Conservation (phyloP, 1,140 invertebrate genomes). For the Agrypnia vestita region DNA sequence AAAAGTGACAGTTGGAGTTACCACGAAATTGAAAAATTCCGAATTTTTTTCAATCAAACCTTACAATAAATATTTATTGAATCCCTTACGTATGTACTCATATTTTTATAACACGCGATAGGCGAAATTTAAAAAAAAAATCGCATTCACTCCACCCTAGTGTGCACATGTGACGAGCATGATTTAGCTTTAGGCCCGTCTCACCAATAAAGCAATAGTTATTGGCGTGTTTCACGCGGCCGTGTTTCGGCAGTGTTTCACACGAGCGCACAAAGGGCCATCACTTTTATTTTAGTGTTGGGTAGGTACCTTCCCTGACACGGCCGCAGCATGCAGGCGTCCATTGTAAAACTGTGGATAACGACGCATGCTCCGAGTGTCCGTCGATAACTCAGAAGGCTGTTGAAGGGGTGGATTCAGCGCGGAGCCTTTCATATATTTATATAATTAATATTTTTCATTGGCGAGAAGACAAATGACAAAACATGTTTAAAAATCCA, state of each 20-base stretch:
- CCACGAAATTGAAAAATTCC: too few species aligned
- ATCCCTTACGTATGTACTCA: too few species aligned
- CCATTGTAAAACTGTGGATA: slow-evolving; percentile 18
- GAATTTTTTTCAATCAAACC: too few species aligned
- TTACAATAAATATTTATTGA: too few species aligned
- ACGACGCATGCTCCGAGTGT: not conserved
- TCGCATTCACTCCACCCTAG: too few species aligned
- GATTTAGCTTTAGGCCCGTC: too few species aligned
- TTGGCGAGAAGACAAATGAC: too few species aligned
- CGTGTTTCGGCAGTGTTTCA: not conserved
- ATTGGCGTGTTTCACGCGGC: not conserved
- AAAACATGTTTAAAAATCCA: too few species aligned
- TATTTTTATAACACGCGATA: too few species aligned
- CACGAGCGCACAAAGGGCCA: slow-evolving; percentile 6
- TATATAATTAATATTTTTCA: not conserved
- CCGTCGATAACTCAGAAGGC: not conserved
- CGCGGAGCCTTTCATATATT: not conserved
- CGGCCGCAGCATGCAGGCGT: not conserved
- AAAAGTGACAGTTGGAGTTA: too few species aligned
- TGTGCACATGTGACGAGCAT: too few species aligned
- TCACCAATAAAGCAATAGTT: not conserved
- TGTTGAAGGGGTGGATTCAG: not conserved
- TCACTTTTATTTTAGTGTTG: not conserved
- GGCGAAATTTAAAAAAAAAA: too few species aligned
- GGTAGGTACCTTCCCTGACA: not conserved